phyloP scores from a whole-genome alignment of 2,797 vertebrate species.

The Peromyscus eremicus region DNA sequence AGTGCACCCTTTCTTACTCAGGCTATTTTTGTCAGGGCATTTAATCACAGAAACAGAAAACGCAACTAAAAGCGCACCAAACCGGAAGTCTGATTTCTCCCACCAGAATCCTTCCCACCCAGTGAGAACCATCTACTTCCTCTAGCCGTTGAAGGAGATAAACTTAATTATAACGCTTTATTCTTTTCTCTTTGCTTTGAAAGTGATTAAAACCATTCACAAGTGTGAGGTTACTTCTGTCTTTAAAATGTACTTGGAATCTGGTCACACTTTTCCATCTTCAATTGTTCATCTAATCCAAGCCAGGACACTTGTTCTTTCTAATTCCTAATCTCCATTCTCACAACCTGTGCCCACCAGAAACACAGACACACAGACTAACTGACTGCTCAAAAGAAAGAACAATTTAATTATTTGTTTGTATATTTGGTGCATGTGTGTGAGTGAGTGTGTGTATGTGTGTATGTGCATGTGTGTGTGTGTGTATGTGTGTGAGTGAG shows the following conservation, averaged over 20 bases:
- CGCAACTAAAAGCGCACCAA: neutral
- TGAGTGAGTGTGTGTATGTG: neutral
- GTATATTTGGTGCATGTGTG: neutral
- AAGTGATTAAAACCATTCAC: conserved; percentile 45
- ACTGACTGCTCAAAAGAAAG: neutral
- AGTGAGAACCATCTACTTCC: neutral
- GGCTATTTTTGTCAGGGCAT: neutral
- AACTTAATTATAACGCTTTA: conserved; percentile 31
- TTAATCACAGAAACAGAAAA: neutral
- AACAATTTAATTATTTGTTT: neutral
- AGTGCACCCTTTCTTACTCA: neutral
- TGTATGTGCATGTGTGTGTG: no score
- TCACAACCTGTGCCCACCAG: neutral
- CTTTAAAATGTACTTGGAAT: conserved; percentile 36
- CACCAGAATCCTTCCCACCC: neutral
- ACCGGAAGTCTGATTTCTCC: conserved; percentile 8
- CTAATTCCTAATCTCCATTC: neutral
- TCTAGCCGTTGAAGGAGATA: neutral
- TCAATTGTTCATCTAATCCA: neutral
- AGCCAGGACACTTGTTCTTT: neutral
- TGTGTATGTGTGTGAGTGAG: no score
- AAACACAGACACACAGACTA: neutral
- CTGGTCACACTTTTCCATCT: neutral
- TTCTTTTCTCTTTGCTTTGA: conserved; percentile 2
- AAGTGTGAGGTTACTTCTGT: neutral